Evolutionary conservation across 2,888 invertebrate species (phyloP).

Genomic region (Ochropacha duplaris): DNA sequence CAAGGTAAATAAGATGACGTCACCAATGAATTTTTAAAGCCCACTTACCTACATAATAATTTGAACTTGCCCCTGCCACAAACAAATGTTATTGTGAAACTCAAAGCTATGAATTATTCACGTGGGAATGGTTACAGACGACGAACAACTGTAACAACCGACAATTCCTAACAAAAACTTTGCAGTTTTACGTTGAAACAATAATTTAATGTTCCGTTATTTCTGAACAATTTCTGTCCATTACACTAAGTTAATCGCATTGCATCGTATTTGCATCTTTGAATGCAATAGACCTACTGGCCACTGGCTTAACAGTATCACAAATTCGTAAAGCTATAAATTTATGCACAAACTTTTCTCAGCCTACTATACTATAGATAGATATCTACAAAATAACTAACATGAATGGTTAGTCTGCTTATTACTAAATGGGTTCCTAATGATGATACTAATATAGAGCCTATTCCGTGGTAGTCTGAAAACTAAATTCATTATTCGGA

Average conservation of each 20-base stretch:
- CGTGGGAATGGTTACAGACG: slow-evolving; percentile 54
- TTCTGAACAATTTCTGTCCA: background rate
- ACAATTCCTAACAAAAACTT: slow-evolving; percentile 47
- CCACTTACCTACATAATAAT: slow-evolving; percentile 11
- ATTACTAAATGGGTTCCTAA: no score
- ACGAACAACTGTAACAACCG: slow-evolving; percentile 56
- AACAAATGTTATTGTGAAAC: slow-evolving; percentile 49
- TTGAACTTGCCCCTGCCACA: slow-evolving; percentile 1
- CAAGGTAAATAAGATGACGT: background rate
- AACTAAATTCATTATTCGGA: no score
- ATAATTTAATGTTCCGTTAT: slow-evolving; percentile 3
- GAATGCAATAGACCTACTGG: no score
- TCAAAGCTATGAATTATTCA: slow-evolving; percentile 64
- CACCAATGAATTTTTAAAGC: background rate
- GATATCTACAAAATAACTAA: no score
- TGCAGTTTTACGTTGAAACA: slow-evolving; percentile 32
- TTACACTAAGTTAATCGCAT: background rate
- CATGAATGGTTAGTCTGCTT: no score
- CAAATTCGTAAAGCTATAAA: no score
- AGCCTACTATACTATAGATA: no score
- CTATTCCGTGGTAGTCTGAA: no score
- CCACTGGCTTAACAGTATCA: no score
- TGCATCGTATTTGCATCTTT: no score
- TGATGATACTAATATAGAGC: no score
- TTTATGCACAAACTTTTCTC: no score